These are phyloP conservation scores for Agapornis roseicollis DNA, from an alignment of 2,113 vertebrate genomes.

Conservation along the genomic window DNA sequence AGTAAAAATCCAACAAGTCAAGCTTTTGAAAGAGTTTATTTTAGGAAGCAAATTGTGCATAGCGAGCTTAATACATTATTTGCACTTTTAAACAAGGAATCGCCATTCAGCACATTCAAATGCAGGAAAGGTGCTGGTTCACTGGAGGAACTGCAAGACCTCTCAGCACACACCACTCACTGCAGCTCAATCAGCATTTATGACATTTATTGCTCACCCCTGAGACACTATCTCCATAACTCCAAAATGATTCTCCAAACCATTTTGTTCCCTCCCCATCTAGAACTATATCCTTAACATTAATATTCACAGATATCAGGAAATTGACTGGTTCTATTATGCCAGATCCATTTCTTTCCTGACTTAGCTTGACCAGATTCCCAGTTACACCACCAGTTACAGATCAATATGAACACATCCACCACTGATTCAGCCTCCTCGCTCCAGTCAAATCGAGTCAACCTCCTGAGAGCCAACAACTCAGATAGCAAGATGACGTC, in stretches of 20 bases:
- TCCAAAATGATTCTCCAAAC: not conserved
- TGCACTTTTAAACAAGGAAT: not conserved
- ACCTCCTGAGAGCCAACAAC: not conserved
- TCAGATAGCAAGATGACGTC: not conserved
- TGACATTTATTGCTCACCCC: not conserved
- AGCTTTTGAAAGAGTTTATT: not conserved
- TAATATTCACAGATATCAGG: not conserved
- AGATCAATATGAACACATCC: not conserved
- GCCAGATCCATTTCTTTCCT: not conserved
- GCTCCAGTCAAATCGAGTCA: not conserved
- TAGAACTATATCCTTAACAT: not conserved
- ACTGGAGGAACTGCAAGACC: not conserved
- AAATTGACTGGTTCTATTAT: not conserved
- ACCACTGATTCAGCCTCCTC: not conserved
- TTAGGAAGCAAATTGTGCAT: not conserved
- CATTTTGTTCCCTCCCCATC: not conserved
- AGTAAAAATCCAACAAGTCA: not conserved
- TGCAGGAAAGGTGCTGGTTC: not conserved
- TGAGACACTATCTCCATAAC: not conserved
- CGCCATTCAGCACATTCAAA: not conserved
- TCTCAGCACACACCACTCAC: not conserved
- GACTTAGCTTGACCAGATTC: not conserved
- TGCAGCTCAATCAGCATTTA: not conserved
- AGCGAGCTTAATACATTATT: not conserved
- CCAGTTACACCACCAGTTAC: not conserved